Evolutionary conservation across 1,140 invertebrate genomes (phyloP), one percentile per base, ranked within the genome.

Genomic region (Aethina tumida): DNA sequence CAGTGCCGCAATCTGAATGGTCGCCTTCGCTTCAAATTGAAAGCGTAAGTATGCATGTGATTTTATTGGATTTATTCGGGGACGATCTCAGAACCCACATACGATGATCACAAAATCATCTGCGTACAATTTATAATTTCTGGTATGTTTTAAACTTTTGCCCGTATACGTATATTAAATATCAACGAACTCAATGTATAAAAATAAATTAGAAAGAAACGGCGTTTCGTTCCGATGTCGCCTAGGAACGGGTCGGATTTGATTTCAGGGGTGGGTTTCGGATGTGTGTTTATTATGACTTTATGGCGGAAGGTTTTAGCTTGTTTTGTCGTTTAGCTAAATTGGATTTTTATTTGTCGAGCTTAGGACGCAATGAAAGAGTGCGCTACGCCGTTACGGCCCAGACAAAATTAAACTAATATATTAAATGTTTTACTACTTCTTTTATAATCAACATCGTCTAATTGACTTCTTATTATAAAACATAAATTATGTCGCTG

Each of bases 301-400:
- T 49, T 44, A 54, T 50, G 39, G 43, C 43, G 49, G 49, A 44
- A 47, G 39, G 43, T 46, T 54, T 44, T 32, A 42, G 47, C 40
- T 42, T 42, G 44, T 50, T 45, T 47, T 45, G 49, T 50, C 52
- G 47, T 54, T 52, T 43, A 52, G 47, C 52, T 49, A 47, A 54
- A 54, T 54, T 54, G 52, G 52, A 52, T 52, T 54, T 54, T 54
- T 54, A 52, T 52, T 54, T 49, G 52, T 47, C 29, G 40, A 38
- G 35, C 17, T 42, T 32, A n/a, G n/a, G n/a, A n/a, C n/a, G n/a
- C n/a, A n/a, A n/a, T n/a, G 32, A 13, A 29, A 17, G 30, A 35
- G 39, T 20, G 34, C 33, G 10, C 14, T 13, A 15, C 7, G 20
- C 13, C 4, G 15, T 17, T 13, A 10, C 20, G 24, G 34, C 20